Base-by-base conservation (phyloP, 2,113 vertebrate genomes). In the Festucalex cinctus region DNA sequence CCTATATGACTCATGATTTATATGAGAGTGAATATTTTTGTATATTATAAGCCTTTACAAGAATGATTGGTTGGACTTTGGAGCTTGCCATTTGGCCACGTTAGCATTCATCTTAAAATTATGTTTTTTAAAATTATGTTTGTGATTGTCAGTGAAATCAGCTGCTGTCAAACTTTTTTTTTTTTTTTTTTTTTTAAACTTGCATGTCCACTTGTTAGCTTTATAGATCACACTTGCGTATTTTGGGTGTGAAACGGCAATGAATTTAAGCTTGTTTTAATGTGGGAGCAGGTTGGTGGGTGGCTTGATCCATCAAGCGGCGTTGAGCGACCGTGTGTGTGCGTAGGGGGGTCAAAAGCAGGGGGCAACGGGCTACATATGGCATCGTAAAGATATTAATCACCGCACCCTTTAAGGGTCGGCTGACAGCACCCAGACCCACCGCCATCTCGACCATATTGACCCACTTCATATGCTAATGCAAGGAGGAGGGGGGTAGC, bases 301-400 rank as follows among this genome's bases (percentile, higher is more conserved):
- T 88, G 88, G 87, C 62, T 88, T 75, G 81, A 80, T 83, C 80
- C 60, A 76, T 83, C 82, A 82, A 75, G 71, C 35, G 17, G 5
- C 10, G 48, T 39, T 53, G 35, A 65, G 46, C 26, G 44, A 65
- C 79, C 53, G 43, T 68, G 39, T 69, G 73, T 60, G 72, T 36
- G 59, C 65, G 57, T 53, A 35, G 66, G 66, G 70, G 79, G 81
- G 82, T 93, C 89, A 89, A 77, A 81, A 88, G 66, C 83, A 89
- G 83, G 91, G 94, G 93, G 90, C 88, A 89, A 72, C 85, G 79
- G 85, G 93, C 94, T 93, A 92, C 92, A 93, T 46, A 93, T 92
- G 91, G 94, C 94, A 97, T 97, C 85, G 93, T 95, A 97, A 98
- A 96, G 95, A 94, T 94, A 98, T 98, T 96, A 95, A 98, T 98